A percentile compares a stretch with the other conserved stretches of the same genome.
Evolutionary conservation across 2,888 invertebrate species (phyloP).

Genomic region (Aporophyla nigra): DNA sequence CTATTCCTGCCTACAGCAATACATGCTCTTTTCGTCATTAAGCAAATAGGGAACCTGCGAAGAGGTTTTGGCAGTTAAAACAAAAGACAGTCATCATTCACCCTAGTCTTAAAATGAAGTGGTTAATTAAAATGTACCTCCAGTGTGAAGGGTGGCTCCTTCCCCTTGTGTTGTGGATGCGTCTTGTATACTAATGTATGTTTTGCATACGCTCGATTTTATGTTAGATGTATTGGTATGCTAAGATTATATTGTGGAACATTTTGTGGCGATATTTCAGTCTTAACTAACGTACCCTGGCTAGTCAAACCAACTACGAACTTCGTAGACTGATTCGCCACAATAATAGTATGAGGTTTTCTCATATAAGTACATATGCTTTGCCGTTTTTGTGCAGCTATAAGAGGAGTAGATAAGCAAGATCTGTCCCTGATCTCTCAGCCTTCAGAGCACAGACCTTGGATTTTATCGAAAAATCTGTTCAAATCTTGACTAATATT

Average conservation of each 20-base stretch:
- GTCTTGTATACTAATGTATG: constrained; percentile 22
- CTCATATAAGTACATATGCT: too few species aligned
- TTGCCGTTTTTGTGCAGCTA: not conserved
- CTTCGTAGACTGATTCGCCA: not conserved
- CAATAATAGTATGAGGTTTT: not conserved
- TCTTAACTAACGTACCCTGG: too few species aligned
- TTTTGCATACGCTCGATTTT: not conserved
- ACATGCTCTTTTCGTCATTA: not conserved
- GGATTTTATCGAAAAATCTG: not conserved
- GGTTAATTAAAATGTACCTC: constrained; percentile 61
- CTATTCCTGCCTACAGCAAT: not conserved
- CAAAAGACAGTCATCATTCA: constrained; percentile 42
- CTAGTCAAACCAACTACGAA: not conserved
- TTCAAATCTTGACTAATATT: not conserved
- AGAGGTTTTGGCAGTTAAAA: constrained; percentile 36
- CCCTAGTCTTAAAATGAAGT: constrained; percentile 36
- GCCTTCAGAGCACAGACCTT: not conserved
- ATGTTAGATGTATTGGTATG: constrained; percentile 8
- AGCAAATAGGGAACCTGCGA: not conserved
- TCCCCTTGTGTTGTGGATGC: constrained; percentile 14
- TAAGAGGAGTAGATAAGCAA: not conserved
- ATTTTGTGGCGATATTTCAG: not conserved
- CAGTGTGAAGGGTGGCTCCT: constrained; percentile 19
- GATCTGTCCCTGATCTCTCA: not conserved
- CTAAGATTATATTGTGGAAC: not conserved